A percentile compares a stretch with the other conserved stretches of the same genome.
These are phyloP conservation scores for Megaceryle maxima DNA, from an alignment of 2,113 vertebrate genomes.

Conservation along the genomic window DNA sequence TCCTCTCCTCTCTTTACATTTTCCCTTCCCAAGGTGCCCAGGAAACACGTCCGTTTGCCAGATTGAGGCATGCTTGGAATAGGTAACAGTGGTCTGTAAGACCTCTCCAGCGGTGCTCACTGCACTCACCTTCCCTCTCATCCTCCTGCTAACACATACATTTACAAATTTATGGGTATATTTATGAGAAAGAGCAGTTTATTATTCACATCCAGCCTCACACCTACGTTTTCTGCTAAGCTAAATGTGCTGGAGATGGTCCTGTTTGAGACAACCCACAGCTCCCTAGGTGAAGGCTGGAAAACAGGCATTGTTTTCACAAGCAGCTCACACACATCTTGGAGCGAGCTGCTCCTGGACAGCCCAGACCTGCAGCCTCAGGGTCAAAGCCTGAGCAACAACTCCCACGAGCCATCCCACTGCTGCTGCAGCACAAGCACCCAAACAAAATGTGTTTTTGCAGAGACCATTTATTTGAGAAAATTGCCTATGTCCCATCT, in stretches of 20 bases:
- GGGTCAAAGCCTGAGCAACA: neutral
- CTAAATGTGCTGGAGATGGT: neutral
- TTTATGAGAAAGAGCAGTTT: constrained; percentile 29
- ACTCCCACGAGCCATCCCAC: fast-evolving
- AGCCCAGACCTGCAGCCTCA: fast-evolving
- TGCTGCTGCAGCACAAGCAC: neutral
- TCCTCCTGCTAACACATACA: neutral
- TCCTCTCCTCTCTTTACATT: neutral
- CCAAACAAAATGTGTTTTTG: neutral
- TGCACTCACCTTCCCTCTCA: neutral
- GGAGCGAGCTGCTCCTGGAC: neutral
- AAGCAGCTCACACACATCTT: neutral
- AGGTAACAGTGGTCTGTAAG: neutral
- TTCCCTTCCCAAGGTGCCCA: neutral
- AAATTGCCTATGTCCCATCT: neutral
- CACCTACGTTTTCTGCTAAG: neutral
- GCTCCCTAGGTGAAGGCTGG: neutral
- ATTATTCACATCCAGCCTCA: constrained; percentile 24
- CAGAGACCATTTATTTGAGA: neutral
- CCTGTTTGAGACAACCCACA: neutral
- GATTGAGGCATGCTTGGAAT: neutral
- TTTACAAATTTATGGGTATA: constrained; percentile 4
- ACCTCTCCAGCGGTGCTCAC: neutral
- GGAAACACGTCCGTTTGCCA: neutral
- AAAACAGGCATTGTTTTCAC: neutral